Base-by-base conservation (phyloP, 1,140 invertebrate species). In the Bombus cullumanus region DNA sequence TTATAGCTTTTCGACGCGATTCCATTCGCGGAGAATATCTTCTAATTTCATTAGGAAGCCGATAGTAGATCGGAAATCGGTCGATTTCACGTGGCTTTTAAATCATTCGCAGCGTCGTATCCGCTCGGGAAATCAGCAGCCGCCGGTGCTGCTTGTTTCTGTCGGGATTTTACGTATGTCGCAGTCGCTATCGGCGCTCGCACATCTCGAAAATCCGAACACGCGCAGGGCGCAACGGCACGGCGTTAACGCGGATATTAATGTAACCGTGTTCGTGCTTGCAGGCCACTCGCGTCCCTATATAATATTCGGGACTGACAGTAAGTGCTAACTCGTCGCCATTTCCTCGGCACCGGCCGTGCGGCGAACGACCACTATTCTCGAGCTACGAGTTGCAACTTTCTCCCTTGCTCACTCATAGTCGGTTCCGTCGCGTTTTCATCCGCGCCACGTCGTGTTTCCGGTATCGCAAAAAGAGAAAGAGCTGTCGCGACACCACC, bases 281-380 rank as follows among this genome's bases (percentile, higher is more conserved):
- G 47, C 28, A 80, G 59, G 72, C 68, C 34, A 31, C 34, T 53
- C 62, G 85, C 83, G 68, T 62, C 59, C 79, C 78, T 84, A 79
- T 86, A 88, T 85, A 89, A 91, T 83, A 86, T 88, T 86, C 84
- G 78, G 74, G 75, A 74, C 53, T 72, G 88, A 88, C 83, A 83
- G 83, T 89, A 88, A 90, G 83, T 84, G 88, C 66, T 37, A 86
- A 86, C 88, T 83, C 88, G 86, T 86, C 84, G 80, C 71, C 72
- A 39, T 87, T 85, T 76, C 64, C 71, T 81, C 71, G 82, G 41
- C 41, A 66, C 34, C 74, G 41, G 9, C n/a, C 66, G 59, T 37
- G 41, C 57, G 43, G 22, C 41, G n/a, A 39, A 75, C 81, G 47
- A 22, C 47, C 43, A 43, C 75, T 68, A 22, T 75, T 78, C 57